Base-by-base conservation (phyloP, 2,797 vertebrate genomes). In the Rhadinocentrus ornatus region DNA sequence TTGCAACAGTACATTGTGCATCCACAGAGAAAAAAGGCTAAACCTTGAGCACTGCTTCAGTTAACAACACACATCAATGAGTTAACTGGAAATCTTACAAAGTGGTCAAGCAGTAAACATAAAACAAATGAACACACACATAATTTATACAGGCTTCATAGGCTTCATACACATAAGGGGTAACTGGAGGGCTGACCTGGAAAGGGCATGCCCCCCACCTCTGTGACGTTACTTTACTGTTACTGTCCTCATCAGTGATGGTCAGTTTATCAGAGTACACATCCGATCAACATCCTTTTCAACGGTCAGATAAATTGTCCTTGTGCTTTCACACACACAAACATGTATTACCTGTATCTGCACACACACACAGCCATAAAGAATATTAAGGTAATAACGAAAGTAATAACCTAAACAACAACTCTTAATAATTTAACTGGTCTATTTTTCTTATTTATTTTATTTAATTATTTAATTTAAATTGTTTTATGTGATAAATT, bases 41-140 rank as follows among this genome's bases (percentile, higher is more conserved):
- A 64, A 53, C 70, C 71, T 71, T 16, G 62, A 62, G 57, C 61
- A 55, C 31, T 24, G 67, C 54, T 63, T 81, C 57, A 37, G 60
- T 73, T 39, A 20, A 71, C 70, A 64, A 54, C 77, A 63, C 77
- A 66, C 79, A 79, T 75, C 67, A 73, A 32, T 75, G 77, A 56
- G 46, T 73, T 62, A 2, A 44, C 64, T 61, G 73, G 63, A 73
- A 60, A 63, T 24, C 54, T 16, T 55, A 31, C 78, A 66, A 50
- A n/a, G 62, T 56, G 66, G 56, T 44, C 44, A 81, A 26, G 37
- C 39, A 72, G 37, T 29, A 35, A 62, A 57, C 10, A 56, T 6
- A 48, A 16, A 16, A 55, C 6, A 71, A 62, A 66, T 46, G 9
- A 31, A 41, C 10, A 53, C 56, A 46, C 27, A 24, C n/a, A 37